Evolutionary conservation across 2,888 invertebrate genomes (phyloP).

Genomic region (Sinotaia quadrata): DNA sequence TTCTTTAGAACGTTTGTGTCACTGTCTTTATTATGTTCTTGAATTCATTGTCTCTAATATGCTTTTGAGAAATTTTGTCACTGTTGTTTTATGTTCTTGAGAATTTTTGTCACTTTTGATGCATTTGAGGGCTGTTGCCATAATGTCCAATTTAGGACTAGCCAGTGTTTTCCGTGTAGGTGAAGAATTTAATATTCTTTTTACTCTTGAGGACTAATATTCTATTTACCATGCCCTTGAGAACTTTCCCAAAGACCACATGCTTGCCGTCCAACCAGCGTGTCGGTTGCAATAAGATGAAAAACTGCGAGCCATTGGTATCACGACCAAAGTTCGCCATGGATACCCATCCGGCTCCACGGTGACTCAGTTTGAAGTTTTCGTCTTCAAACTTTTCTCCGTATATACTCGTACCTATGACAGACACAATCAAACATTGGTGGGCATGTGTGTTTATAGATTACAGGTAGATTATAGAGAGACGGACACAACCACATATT

Average conservation of each 20-base stretch:
- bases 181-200: too few relatives aligned
- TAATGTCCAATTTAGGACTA: neutral
- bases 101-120: neutral
- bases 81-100: too few relatives aligned
- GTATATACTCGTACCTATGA: slow-evolving; percentile 65
- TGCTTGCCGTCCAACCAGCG: slow-evolving; percentile 68
- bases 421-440: too few relatives aligned
- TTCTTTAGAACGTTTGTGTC: too few relatives aligned
- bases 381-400: slow-evolving; percentile 66
- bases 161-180: too few relatives aligned
- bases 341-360: slow-evolving; percentile 63
- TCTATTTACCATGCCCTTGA: slow-evolving; percentile 63
- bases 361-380: slow-evolving; percentile 62
- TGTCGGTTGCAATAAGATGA: slow-evolving; percentile 63
- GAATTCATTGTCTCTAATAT: too few relatives aligned
- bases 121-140: neutral
- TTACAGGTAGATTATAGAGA: too few relatives aligned
- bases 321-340: slow-evolving; percentile 70
- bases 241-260: slow-evolving; percentile 68
- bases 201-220: too few relatives aligned
- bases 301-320: slow-evolving; percentile 70
- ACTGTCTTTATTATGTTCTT: too few relatives aligned
- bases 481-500: too few relatives aligned
- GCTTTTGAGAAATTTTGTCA: too few relatives aligned
- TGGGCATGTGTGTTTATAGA: too few relatives aligned